Evolutionary conservation across 2,113 vertebrate genomes (phyloP).

Genomic region (Artemisiospiza belli): DNA sequence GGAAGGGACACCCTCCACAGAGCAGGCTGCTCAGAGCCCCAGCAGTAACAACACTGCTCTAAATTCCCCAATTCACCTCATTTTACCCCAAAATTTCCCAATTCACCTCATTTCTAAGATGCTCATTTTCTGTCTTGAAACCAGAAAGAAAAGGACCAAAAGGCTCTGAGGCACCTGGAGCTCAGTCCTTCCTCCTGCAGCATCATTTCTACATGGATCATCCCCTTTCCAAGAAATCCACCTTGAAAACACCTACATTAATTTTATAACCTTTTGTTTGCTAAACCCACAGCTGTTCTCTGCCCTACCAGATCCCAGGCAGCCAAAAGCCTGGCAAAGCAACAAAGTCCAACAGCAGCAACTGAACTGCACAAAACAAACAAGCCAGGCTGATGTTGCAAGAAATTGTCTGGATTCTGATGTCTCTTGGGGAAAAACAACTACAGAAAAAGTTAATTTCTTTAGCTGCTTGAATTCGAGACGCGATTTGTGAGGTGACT

Average conservation of each 20-base stretch:
- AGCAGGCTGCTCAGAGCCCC: background rate
- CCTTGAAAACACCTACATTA: background rate
- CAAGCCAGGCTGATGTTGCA: background rate
- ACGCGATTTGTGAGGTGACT: background rate
- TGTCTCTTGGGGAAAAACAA: background rate
- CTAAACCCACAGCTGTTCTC: background rate
- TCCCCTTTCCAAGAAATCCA: background rate
- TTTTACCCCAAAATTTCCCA: background rate
- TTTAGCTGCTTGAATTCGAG: background rate
- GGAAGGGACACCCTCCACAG: background rate
- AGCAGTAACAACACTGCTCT: background rate
- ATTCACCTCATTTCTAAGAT: background rate
- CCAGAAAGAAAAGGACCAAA: background rate
- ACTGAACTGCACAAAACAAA: background rate
- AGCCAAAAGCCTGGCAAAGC: background rate
- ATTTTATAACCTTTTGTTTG: background rate
- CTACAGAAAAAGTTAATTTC: background rate
- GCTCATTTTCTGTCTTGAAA: background rate
- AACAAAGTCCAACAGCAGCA: background rate
- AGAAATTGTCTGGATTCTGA: background rate
- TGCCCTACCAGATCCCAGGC: background rate
- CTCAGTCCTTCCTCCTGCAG: background rate
- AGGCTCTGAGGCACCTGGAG: background rate
- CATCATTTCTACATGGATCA: background rate
- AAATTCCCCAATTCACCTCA: background rate